These are phyloP conservation scores for Trichopoda pennipes DNA, from an alignment of 2,888 invertebrate species.

Conservation along the genomic window DNA sequence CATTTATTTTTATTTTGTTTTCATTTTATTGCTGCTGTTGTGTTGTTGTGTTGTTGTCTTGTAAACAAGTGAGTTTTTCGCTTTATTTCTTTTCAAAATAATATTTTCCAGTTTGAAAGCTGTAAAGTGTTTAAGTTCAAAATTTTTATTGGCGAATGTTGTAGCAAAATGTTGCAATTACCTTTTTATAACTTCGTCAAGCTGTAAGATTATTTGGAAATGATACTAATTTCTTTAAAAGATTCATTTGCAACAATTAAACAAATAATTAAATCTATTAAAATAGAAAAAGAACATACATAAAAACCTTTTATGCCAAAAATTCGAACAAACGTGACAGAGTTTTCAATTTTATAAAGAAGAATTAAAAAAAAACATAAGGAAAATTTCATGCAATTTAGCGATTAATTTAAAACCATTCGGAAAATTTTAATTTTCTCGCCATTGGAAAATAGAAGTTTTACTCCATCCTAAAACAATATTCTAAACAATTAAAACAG, in stretches of 20 bases:
- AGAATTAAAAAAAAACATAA: no score
- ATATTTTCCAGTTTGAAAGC: constrained; percentile 39
- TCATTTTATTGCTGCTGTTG: constrained; percentile 6
- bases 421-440: no score
- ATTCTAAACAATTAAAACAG: no score
- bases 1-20: not conserved
- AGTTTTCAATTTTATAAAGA: no score
- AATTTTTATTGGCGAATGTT: constrained; percentile 42
- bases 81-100: constrained; percentile 18
- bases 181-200: not conserved
- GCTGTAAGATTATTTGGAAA: constrained; percentile 26
- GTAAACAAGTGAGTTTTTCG: constrained; percentile 1
- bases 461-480: no score
- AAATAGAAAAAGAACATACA: not conserved
- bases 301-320: not conserved
- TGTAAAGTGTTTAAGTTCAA: not conserved
- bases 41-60: not conserved
- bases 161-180: constrained; percentile 15
- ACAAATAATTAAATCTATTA: constrained; percentile 32
- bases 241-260: not conserved
- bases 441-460: no score
- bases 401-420: no score
- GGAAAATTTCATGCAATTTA: no score
- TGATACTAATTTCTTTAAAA: not conserved
- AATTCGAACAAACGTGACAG: no score